phyloP scores from a whole-genome alignment of 1,140 invertebrate species.

The Wasmannia auropunctata region DNA sequence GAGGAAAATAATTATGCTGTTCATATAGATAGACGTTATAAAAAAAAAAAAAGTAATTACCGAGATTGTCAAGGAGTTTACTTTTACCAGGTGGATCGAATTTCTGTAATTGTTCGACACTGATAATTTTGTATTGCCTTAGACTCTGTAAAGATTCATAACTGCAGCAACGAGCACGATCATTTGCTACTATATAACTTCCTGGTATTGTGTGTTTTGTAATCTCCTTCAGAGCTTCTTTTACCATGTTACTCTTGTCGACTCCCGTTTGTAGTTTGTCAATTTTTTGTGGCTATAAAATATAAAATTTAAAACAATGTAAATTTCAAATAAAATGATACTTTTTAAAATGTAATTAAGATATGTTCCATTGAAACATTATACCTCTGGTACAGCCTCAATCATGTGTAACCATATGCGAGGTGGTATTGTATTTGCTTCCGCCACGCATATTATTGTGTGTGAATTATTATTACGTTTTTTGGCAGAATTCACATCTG shows the following conservation, averaged over 20 bases:
- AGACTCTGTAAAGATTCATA: slow-evolving; percentile 81
- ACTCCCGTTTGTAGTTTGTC: slow-evolving; percentile 57
- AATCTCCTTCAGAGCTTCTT: slow-evolving; percentile 82
- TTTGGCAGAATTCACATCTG: slow-evolving; percentile 73
- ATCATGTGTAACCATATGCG: slow-evolving; percentile 83
- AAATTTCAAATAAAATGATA: not conserved
- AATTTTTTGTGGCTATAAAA: slow-evolving; percentile 74
- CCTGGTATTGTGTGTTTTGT: slow-evolving; percentile 77
- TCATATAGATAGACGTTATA: not conserved
- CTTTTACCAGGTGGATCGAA: slow-evolving; percentile 80
- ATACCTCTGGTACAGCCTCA: slow-evolving; percentile 80
- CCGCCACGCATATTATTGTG: slow-evolving; percentile 85
- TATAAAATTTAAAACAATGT: not conserved
- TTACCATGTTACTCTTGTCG: slow-evolving; percentile 70
- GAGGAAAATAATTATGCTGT: not conserved
- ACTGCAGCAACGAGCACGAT: slow-evolving; percentile 81
- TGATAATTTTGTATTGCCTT: slow-evolving; percentile 80
- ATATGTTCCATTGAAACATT: slow-evolving; percentile 30
- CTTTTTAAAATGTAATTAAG: slow-evolving; percentile 12
- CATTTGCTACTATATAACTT: slow-evolving; percentile 83
- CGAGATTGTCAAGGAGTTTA: slow-evolving; percentile 79
- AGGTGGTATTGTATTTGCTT: slow-evolving; percentile 81
- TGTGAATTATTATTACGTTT: slow-evolving; percentile 83
- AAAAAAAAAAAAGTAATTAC: slow-evolving; percentile 59
- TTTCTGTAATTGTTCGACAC: slow-evolving; percentile 81